Evolutionary conservation across 2,113 vertebrate genomes (phyloP), one percentile per base, ranked within the genome.

Genomic region (Myotis davidii): DNA sequence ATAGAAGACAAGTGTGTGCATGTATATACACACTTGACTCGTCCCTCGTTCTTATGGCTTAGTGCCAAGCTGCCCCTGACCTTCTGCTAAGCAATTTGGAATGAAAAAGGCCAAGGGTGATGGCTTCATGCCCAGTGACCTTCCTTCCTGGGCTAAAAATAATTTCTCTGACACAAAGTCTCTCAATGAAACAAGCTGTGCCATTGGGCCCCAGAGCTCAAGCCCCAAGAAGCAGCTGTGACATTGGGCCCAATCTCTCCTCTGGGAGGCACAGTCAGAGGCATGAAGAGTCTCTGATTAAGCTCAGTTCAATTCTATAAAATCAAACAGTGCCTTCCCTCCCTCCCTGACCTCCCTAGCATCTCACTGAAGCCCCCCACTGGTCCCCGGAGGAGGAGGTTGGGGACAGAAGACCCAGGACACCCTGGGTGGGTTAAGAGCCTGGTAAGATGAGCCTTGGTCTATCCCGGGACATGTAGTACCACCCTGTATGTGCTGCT

Each of bases 81-180:
- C 76, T 59, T 64, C 73, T 0, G 79, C 86, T 94, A 90, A 96
- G 77, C 48, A 50, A 67, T n/a, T 10, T 82, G 17, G 25, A 79
- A 90, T 11, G 21, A 97, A 97, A 97, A 93, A 93, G 97, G 96
- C 48, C 67, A 48, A 98, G 97, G 96, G 92, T 98, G 95, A 98
- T 0, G 94, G 96, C 97, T 98, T 97, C 97, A 83, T 92, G 94
- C 94, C 95, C 96, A 86, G 27, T 1, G 3, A 34, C 4, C 21
- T 89, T 93, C 93, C 82, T 34, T 97, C 1, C 0, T 11, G 5
- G 32, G 95, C 96, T 98, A 98, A 98, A 98, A 98, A 98, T 98
- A 98, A 96, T 97, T 96, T 95, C 95, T 96, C 92, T 88, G 91
- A 27, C 83, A 7, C 61, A 87, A 84, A 92, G 69, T 81, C 76